A percentile compares a stretch with the other conserved stretches of the same genome.
Conservation (phyloP, 2,888 invertebrate genomes). For the Dilophus febrilis region DNA sequence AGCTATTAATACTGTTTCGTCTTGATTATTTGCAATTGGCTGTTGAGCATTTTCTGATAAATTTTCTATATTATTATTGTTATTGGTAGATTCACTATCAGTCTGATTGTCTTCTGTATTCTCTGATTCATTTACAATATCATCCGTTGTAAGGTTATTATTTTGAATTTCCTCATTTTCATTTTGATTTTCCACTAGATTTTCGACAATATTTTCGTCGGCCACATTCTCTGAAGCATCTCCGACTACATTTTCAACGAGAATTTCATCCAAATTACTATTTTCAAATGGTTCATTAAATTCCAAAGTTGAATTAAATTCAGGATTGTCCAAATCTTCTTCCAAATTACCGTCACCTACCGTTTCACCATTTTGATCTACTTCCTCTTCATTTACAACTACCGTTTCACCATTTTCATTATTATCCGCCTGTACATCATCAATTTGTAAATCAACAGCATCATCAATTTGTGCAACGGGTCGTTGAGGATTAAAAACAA, state of each 20-base stretch:
- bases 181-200: neutral
- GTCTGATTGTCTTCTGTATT: neutral
- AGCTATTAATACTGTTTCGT: neutral
- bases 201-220: neutral
- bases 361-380: neutral
- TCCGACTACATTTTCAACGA: neutral
- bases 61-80: neutral
- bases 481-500: no score
- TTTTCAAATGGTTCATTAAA: neutral
- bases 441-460: neutral
- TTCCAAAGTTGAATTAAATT: no score
- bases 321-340: no score
- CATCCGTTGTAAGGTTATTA: neutral
- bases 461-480: neutral
- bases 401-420: neutral
- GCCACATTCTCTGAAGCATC: neutral
- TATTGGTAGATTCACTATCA: neutral
- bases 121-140: neutral
- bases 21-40: neutral
- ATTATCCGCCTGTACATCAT: neutral
- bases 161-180: neutral
- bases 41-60: neutral
- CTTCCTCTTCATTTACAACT: neutral
- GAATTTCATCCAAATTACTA: neutral
- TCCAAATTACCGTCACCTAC: neutral